Percentiles rank a stretch among this genome's conserved stretches.
Conservation (phyloP, 2,888 invertebrate genomes). For the Scaptomyza caliginosa region DNA sequence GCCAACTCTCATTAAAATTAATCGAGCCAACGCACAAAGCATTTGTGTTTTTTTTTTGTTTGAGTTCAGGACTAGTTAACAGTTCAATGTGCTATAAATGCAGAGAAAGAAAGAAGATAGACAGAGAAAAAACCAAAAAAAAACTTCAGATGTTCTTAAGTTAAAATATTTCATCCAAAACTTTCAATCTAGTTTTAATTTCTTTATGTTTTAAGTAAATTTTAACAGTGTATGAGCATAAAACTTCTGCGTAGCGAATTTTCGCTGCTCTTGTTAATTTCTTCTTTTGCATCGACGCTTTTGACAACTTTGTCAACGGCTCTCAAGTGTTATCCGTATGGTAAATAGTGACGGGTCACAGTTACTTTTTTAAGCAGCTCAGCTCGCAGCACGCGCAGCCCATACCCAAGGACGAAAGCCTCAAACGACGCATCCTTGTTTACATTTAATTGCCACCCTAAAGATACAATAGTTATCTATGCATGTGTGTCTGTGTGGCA, state of each 20-base stretch:
- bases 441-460: conserved; percentile 59
- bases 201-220: neutral
- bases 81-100: conserved; percentile 11
- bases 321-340: conserved; percentile 75
- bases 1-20: conserved; percentile 78
- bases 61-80: neutral
- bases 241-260: conserved; percentile 11
- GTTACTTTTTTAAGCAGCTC: conserved; percentile 75
- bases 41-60: conserved; percentile 1
- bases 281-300: conserved; percentile 26
- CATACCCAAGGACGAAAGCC: neutral
- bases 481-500: conserved; percentile 3
- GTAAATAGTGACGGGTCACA: conserved; percentile 64
- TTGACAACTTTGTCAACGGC: conserved; percentile 69
- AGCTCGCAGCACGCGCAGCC: conserved; percentile 59
- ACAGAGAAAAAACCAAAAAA: neutral
- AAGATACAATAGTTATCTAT: neutral
- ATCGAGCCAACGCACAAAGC: conserved; percentile 73
- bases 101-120: neutral
- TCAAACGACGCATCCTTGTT: conserved; percentile 42
- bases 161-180: too few species aligned
- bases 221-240: neutral
- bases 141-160: neutral
- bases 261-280: conserved; percentile 14
- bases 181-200: too few species aligned